phyloP scores from a whole-genome alignment of 2,113 vertebrate species.

The Serilophus lunatus region DNA sequence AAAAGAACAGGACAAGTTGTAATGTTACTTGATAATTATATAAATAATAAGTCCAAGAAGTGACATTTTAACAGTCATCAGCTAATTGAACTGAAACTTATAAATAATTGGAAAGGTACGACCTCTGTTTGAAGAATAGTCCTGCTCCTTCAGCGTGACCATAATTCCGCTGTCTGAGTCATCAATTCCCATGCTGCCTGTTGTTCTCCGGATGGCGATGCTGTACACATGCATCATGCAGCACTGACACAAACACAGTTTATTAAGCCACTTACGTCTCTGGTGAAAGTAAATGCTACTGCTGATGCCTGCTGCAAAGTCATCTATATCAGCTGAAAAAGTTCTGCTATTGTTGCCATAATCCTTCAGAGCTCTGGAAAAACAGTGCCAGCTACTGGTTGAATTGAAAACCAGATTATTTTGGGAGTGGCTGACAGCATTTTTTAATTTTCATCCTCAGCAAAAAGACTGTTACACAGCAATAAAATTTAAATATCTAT shows the following conservation, averaged over 20 bases:
- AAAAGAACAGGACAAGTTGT: neutral
- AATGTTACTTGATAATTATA: neutral
- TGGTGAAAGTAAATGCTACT: neutral
- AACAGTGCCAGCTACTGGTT: constrained; percentile 8
- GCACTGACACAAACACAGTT: neutral
- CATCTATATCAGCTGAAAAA: constrained; percentile 15
- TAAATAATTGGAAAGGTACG: neutral
- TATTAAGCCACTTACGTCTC: constrained; percentile 26
- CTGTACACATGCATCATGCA: neutral
- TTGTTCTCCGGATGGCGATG: neutral
- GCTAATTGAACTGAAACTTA: neutral
- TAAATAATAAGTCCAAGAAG: neutral
- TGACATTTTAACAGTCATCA: neutral
- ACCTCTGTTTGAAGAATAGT: neutral
- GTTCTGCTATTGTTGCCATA: neutral
- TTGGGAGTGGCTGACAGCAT: neutral
- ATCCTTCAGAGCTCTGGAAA: neutral
- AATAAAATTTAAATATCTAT: neutral
- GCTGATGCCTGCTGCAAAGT: constrained; percentile 21
- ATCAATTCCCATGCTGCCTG: neutral
- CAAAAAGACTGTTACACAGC: neutral
- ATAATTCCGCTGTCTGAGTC: neutral
- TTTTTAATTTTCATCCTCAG: neutral
- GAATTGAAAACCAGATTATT: neutral
- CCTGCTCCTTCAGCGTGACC: neutral